These are phyloP conservation scores for Scolopax mira DNA, from an alignment of 2,113 vertebrate genomes.

Conservation along the genomic window DNA sequence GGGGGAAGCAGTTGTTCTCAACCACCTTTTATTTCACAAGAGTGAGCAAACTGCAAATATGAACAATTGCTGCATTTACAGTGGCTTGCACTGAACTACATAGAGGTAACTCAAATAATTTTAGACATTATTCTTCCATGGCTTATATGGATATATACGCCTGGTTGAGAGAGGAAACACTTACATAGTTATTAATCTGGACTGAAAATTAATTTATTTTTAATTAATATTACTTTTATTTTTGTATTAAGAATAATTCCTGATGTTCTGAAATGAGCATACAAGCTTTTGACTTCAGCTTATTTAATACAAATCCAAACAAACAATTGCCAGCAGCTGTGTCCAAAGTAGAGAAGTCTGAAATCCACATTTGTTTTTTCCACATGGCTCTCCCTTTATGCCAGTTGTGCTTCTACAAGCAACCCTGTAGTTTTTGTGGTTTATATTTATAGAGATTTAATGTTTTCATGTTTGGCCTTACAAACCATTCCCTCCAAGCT, in stretches of 20 bases:
- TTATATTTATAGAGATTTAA: neutral
- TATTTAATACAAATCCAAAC: neutral
- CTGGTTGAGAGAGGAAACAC: neutral
- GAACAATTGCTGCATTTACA: neutral
- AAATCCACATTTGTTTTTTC: neutral
- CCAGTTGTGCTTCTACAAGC: neutral
- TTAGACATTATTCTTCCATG: neutral
- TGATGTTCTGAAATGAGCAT: neutral
- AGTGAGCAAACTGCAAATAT: neutral
- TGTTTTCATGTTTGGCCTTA: neutral
- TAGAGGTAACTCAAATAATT: neutral
- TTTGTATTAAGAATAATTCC: neutral
- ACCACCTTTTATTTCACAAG: neutral
- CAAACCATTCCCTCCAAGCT: neutral
- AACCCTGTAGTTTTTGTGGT: rapidly evolving
- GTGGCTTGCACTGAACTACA: neutral
- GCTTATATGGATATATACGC: neutral
- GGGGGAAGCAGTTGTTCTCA: neutral
- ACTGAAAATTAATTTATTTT: neutral
- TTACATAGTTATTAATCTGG: neutral
- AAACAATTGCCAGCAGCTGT: neutral
- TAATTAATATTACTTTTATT: neutral
- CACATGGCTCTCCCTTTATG: neutral
- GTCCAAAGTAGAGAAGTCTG: neutral
- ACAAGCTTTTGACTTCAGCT: neutral